Evolutionary conservation across 1,140 invertebrate species (phyloP).

Genomic region (Argopecten irradians): DNA sequence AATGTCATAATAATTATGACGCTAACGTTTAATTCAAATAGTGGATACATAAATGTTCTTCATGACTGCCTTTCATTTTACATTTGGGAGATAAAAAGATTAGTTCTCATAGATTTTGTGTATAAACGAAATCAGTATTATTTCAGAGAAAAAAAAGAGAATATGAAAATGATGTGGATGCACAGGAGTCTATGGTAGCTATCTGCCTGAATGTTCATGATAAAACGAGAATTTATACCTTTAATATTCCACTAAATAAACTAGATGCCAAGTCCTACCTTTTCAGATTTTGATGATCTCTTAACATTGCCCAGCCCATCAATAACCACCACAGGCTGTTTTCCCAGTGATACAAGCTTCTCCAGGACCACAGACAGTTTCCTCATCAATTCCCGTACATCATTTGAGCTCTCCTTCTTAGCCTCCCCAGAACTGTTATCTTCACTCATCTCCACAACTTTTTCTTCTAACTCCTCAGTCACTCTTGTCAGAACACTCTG

Average conservation of each 20-base stretch:
- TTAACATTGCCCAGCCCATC: constrained; percentile 57
- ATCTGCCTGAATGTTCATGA: too few species aligned
- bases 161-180: too few species aligned
- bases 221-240: constrained; percentile 28
- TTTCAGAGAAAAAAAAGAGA: too few species aligned
- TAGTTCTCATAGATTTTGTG: too few species aligned
- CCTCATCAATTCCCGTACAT: constrained; percentile 38
- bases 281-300: constrained; percentile 50
- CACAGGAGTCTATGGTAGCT: too few species aligned
- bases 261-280: constrained; percentile 42
- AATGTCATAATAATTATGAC: too few species aligned
- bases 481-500: constrained; percentile 44
- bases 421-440: neutral
- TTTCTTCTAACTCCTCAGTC: constrained; percentile 39
- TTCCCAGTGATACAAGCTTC: constrained; percentile 33
- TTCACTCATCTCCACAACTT: constrained; percentile 29
- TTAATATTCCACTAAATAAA: neutral
- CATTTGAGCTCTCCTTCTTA: neutral
- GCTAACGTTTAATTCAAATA: too few species aligned
- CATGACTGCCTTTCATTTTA: too few species aligned
- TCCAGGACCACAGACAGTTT: constrained; percentile 41
- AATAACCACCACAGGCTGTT: constrained; percentile 55
- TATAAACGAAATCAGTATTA: too few species aligned
- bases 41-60: too few species aligned
- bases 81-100: too few species aligned